A percentile compares a stretch with the other conserved stretches of the same genome.
Conservation (phyloP, 2,797 vertebrate species). For the Sardinella longiceps region DNA sequence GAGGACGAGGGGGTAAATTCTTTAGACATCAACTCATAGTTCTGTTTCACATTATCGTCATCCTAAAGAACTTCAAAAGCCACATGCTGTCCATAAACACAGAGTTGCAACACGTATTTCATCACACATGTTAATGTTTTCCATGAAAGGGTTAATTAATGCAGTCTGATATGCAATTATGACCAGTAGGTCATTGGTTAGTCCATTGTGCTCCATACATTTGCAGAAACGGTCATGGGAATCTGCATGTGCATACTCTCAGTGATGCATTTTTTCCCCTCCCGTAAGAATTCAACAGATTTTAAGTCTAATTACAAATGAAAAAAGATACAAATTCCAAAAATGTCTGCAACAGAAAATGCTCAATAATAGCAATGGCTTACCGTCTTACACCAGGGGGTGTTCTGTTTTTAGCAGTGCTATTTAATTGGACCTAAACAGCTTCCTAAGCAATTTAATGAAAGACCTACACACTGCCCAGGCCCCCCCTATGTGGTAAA, state of each 20-base stretch:
- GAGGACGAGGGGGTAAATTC: background rate
- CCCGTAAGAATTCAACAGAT: background rate
- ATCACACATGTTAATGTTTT: background rate
- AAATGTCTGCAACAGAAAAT: conserved; percentile 1
- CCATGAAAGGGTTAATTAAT: background rate
- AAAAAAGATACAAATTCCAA: background rate
- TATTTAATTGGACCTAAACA: background rate
- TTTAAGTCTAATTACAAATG: background rate
- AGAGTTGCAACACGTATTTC: background rate
- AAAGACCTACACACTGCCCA: background rate
- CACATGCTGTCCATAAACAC: background rate
- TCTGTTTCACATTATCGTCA: background rate
- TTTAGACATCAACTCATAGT: background rate
- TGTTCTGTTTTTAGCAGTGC: background rate
- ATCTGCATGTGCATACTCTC: background rate
- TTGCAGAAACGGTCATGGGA: background rate
- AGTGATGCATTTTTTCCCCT: background rate
- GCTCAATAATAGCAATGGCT: background rate
- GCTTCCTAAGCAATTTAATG: background rate
- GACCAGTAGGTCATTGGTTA: background rate
- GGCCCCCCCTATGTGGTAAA: background rate
- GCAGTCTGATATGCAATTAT: background rate
- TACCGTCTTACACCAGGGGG: background rate
- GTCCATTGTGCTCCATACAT: background rate
- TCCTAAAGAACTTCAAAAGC: background rate